Conservation (phyloP, 2,888 invertebrate genomes). For the Leptodirus hochenwartii region DNA sequence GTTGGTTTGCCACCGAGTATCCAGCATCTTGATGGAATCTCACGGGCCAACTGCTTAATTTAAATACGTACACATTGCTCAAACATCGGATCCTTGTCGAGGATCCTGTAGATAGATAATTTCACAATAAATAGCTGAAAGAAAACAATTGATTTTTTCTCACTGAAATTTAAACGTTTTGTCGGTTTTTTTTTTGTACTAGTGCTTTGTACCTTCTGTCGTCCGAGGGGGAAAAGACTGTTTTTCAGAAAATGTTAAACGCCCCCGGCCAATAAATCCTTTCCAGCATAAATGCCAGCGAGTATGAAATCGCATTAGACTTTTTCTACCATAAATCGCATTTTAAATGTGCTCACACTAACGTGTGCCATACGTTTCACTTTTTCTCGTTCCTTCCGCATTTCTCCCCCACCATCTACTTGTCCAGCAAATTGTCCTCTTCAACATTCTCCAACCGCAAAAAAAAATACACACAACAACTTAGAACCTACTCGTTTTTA, state of each 20-base stretch:
- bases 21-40: constrained; percentile 23
- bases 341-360: constrained; percentile 18
- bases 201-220: too few relatives aligned
- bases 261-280: constrained; percentile 8
- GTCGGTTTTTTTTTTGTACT: constrained; percentile 4
- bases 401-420: too few relatives aligned
- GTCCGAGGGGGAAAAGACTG: too few relatives aligned
- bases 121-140: constrained; percentile 1
- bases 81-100: constrained; percentile 8
- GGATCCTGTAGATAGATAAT: constrained; percentile 1
- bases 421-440: too few relatives aligned
- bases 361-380: constrained; percentile 16
- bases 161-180: constrained; percentile 17
- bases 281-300: constrained; percentile 8
- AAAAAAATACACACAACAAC: too few relatives aligned
- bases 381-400: constrained; percentile 5
- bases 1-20: constrained; percentile 21
- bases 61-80: constrained; percentile 18
- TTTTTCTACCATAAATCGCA: constrained; percentile 19
- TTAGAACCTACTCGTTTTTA: too few relatives aligned
- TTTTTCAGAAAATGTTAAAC: too few relatives aligned
- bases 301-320: constrained; percentile 16
- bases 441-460: too few relatives aligned
- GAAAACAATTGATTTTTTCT: constrained; percentile 19
- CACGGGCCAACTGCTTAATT: constrained; percentile 24